Conservation (phyloP, 2,888 invertebrate species). For the Xanthorhoe spadicearia region DNA sequence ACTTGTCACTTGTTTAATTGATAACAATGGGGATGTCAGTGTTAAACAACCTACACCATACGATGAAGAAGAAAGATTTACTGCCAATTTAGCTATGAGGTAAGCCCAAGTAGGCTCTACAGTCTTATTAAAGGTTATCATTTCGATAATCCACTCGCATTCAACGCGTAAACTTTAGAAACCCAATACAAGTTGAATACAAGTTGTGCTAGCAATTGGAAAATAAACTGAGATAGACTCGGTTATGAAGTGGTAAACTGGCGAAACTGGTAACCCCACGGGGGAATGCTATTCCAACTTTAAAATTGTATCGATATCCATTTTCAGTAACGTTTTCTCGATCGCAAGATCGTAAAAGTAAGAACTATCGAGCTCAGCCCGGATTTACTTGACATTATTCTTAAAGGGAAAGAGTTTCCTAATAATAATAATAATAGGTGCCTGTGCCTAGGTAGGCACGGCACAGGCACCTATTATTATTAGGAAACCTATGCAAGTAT, state of each 20-base stretch:
- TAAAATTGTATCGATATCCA: constrained; percentile 35
- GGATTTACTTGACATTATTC: too few relatives aligned
- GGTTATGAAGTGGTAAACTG: constrained; percentile 38
- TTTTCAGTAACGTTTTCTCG: constrained; percentile 3
- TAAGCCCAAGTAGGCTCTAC: constrained; percentile 1
- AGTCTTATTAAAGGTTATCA: too few relatives aligned
- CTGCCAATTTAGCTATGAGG: too few relatives aligned
- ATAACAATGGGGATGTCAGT: too few relatives aligned
- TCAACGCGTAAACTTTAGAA: constrained; percentile 30
- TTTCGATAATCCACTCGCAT: constrained; percentile 22
- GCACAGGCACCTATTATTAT: too few relatives aligned
- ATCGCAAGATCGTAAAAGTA: background rate
- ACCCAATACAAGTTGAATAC: constrained; percentile 46
- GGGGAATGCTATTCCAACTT: constrained; percentile 37
- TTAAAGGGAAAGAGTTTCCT: too few relatives aligned
- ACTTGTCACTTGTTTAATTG: too few relatives aligned
- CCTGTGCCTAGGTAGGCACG: too few relatives aligned
- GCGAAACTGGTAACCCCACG: constrained; percentile 38
- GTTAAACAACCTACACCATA: too few relatives aligned
- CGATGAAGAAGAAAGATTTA: too few relatives aligned
- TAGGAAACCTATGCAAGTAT: too few relatives aligned
- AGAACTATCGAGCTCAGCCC: background rate
- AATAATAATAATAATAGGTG: too few relatives aligned
- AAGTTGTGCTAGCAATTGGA: constrained; percentile 55
- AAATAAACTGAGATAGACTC: constrained; percentile 65